A percentile compares a stretch with the other conserved stretches of the same genome.
These are phyloP conservation scores for Rhynchonycteris naso DNA, from an alignment of 2,797 vertebrate genomes.

Conservation along the genomic window DNA sequence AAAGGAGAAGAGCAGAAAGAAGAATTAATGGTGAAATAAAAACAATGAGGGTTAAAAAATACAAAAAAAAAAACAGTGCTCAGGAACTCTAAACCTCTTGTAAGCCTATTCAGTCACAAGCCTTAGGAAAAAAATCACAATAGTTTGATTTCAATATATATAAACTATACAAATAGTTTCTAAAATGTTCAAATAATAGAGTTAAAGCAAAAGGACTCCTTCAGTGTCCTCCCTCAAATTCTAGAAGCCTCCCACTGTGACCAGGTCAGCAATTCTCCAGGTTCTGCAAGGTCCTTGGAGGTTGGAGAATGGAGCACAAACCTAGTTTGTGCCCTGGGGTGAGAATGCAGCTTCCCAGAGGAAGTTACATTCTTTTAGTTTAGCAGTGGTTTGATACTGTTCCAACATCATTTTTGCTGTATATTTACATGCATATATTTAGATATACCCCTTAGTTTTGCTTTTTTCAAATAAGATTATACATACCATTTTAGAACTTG, in stretches of 20 bases:
- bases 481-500: neutral
- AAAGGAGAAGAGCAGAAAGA: neutral
- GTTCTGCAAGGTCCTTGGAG: neutral
- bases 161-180: neutral
- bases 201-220: neutral
- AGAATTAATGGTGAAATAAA: neutral
- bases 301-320: neutral
- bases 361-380: neutral
- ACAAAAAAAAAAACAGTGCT: too few species aligned
- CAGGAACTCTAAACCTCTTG: neutral
- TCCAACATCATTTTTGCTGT: neutral
- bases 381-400: neutral
- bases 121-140: neutral
- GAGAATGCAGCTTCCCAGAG: neutral
- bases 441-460: neutral
- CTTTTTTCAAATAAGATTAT: neutral
- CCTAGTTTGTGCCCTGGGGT: neutral
- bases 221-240: neutral
- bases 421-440: neutral
- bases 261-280: too few species aligned
- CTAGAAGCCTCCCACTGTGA: neutral
- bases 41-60: neutral
- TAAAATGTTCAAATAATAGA: neutral
- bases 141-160: constrained; percentile 2
- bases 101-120: neutral